Percentiles rank a stretch among this genome's conserved stretches.
Conservation (phyloP, 2,113 vertebrate species). For the Bubalus kerabau region DNA sequence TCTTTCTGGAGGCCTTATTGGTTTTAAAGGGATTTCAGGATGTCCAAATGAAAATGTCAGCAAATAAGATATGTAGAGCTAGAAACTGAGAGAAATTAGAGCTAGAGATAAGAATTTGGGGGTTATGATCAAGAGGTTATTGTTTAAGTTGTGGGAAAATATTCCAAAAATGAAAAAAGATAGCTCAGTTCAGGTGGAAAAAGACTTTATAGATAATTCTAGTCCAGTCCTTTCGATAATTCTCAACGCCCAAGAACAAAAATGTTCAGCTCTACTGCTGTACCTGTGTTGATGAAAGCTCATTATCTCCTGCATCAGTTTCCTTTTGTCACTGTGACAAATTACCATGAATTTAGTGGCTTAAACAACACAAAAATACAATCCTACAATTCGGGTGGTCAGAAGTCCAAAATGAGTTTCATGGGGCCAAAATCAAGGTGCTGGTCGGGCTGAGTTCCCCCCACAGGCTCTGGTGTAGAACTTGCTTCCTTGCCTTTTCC, state of each 20-base stretch:
- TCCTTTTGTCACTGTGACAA: not conserved
- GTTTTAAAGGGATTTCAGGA: not conserved
- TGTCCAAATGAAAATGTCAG: conserved; percentile 2
- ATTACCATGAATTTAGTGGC: not conserved
- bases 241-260: not conserved
- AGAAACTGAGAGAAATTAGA: not conserved
- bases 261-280: not conserved
- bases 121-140: not conserved
- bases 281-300: not conserved
- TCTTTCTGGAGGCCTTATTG: not conserved
- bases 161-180: not conserved
- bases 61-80: not conserved
- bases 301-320: not conserved
- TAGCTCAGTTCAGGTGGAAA: not conserved
- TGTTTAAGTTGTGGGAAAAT: conserved; percentile 2
- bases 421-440: not conserved
- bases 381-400: not conserved
- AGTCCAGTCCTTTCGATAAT: not conserved
- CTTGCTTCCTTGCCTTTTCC: not conserved
- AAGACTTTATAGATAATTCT: not conserved
- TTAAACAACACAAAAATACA: conserved; percentile 2
- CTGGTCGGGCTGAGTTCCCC: not conserved
- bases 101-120: not conserved
- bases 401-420: not conserved
- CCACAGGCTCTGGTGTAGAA: not conserved